A percentile compares a stretch with the other conserved stretches of the same genome.
Conservation (phyloP, 1,140 invertebrate genomes). For the Adelges cooleyi region DNA sequence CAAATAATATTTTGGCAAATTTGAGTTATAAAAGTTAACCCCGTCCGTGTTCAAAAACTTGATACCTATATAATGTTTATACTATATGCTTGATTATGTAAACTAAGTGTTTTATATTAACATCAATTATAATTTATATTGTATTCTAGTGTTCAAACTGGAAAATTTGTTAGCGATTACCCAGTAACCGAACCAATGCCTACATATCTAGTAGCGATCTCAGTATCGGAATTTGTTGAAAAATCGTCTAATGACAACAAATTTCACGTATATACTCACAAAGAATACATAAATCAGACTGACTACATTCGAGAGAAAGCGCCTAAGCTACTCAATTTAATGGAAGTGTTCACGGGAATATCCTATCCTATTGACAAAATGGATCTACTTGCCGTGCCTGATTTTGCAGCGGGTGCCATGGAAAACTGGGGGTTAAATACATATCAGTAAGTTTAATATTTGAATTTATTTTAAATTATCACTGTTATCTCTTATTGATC, state of each 20-base stretch:
- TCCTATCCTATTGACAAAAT: constrained; percentile 39
- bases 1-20: no score
- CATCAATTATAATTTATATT: no score
- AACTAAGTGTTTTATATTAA: no score
- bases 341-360: constrained; percentile 32
- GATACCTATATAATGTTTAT: no score
- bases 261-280: constrained; percentile 53
- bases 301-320: constrained; percentile 38
- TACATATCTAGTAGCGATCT: constrained; percentile 60
- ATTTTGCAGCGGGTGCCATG: constrained; percentile 73
- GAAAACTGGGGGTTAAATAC: constrained; percentile 66
- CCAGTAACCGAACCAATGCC: constrained; percentile 47
- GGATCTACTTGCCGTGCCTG: constrained; percentile 56
- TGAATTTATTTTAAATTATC: no score
- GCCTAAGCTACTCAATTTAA: constrained; percentile 36
- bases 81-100: no score
- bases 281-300: constrained; percentile 46
- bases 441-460: constrained; percentile 40
- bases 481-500: no score
- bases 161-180: constrained; percentile 1
- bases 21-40: no score
- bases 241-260: constrained; percentile 41
- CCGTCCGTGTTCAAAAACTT: no score
- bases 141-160: no score
- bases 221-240: constrained; percentile 51